Conservation (phyloP, 2,113 vertebrate genomes). For the Ginglymostoma cirratum region DNA sequence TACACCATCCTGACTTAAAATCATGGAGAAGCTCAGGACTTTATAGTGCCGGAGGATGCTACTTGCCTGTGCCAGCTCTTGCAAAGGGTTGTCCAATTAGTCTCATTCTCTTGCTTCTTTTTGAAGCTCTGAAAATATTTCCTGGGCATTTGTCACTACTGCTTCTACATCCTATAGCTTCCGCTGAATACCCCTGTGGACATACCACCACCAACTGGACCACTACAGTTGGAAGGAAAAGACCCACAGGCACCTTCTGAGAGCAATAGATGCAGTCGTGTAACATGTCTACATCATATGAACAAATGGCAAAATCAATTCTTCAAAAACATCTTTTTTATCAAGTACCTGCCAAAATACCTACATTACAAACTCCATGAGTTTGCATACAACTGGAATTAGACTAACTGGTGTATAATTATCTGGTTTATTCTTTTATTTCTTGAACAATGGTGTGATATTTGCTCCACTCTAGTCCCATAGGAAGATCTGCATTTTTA, state of each 20-base stretch:
- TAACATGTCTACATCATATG: not conserved
- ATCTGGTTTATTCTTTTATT: constrained; percentile 20
- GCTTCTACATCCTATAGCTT: not conserved
- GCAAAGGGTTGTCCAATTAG: not conserved
- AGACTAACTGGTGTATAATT: not conserved
- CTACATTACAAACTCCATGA: not conserved
- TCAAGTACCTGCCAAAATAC: not conserved
- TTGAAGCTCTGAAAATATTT: not conserved
- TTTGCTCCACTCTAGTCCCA: not conserved
- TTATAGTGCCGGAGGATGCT: not conserved
- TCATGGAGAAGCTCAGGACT: not conserved
- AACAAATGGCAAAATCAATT: not conserved
- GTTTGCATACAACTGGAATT: not conserved
- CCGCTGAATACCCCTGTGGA: not conserved
- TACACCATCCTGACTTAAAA: not conserved
- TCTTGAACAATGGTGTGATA: not conserved
- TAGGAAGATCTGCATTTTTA: not conserved
- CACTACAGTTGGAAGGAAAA: not conserved
- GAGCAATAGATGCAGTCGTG: not conserved
- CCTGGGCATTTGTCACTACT: not conserved
- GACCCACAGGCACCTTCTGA: not conserved
- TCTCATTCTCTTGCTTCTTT: not conserved
- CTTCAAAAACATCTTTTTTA: not conserved
- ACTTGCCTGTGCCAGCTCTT: not conserved
- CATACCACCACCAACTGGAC: not conserved